Base-by-base conservation (phyloP, 2,888 invertebrate species). In the Norana najaformis region DNA sequence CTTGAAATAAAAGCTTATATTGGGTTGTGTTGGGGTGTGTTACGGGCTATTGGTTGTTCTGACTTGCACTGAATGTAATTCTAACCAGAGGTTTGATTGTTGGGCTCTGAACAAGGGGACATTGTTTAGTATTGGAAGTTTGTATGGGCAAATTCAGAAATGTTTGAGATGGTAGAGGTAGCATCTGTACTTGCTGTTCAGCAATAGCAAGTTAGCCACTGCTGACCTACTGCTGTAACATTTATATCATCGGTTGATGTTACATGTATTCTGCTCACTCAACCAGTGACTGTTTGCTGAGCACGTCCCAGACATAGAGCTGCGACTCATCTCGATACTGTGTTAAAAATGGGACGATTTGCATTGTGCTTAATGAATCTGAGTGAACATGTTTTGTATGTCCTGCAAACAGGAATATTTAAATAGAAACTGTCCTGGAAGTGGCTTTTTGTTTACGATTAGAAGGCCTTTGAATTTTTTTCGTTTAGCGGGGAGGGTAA, bases 101-200 rank as follows among this genome's bases (percentile, higher is more conserved):
- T 11, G n/a, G 30, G 8, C n/a, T 6, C 30, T 69, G 69, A 30
- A n/a, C 30, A n/a, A n/a, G 69, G 11, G 69, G n/a, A n/a, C 47
- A 47, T 23, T 69, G 69, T 69, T n/a, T 69, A 69, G 69, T 6
- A n/a, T n/a, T 69, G 69, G 69, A 69, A 69, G 69, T n/a, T 69
- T 47, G 69, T n/a, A n/a, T 69, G 69, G n/a, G n/a, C 69, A 69
- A 8, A 69, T 69, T 69, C 69, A 69, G n/a, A 1, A n/a, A 69
- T n/a, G 69, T 69, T n/a, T n/a, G 69, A 69, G 30, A 69, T 69
- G 69, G 69, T 69, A 69, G 69, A n/a, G 69, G 69, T 69, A 69
- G 69, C 0, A 16, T 53, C 53, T 69, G 69, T 69, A 69, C 69
- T 30, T n/a, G n/a, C n/a, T 69, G 69, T 69, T 69, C 47, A 69